Base-by-base conservation (phyloP, 2,113 vertebrate species). In the Seriola quinqueradiata region DNA sequence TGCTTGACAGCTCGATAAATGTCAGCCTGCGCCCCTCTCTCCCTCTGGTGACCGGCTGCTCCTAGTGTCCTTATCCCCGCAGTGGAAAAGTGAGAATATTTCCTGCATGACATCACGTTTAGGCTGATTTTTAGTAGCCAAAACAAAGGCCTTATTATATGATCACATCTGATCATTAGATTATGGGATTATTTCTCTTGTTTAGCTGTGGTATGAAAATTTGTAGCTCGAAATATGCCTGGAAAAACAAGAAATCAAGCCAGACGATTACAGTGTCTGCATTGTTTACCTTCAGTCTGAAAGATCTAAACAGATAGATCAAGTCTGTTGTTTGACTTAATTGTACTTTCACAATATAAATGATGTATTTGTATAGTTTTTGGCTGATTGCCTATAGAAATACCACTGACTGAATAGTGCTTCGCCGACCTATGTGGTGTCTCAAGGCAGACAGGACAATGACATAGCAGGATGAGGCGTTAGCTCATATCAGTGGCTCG, bases 31-130 rank as follows among this genome's bases (percentile, higher is more conserved):
- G 71, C 83, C 69, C 71, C 48, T 54, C 66, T 23, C 64, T 78
- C 72, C 70, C 50, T 81, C 12, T 81, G 70, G 63, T 73, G 77
- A 77, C 87, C 75, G 81, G 66, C 85, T 75, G 50, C 65, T 80
- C 72, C 76, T 57, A 59, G 60, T 88, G 75, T 86, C 86, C 79
- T 81, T 77, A 80, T 87, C 73, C 59, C 73, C 74, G 78, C 72
- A 16, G 54, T 92, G 89, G 88, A 84, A 90, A 89, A 79, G 80
- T 86, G 59, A 75, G 54, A 75, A 87, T 90, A 86, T 93, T 87
- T 93, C 83, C 81, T 72, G 87, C 83, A 86, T 94, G 91, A 91
- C 89, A 91, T 92, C 90, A 92, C 76, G 75, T 78, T 88, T 21
- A 81, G 76, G 48, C 61, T 77, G 64, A 71, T 61, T 77, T 73